Conservation (phyloP, 1,140 invertebrate species). For the Heliconius nattereri region DNA sequence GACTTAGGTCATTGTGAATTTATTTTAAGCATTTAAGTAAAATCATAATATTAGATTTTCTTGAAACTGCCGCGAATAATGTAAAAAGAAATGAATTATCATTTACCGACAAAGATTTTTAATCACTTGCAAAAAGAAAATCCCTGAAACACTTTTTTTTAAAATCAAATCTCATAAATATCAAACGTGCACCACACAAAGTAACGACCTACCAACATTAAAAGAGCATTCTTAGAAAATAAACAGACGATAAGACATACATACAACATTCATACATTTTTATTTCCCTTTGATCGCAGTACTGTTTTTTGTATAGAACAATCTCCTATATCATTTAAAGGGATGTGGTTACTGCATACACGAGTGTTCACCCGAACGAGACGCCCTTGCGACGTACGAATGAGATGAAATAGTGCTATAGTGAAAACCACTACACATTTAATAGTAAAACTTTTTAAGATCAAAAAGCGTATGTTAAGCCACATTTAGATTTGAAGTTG, state of each 20-base stretch:
- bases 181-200: neutral
- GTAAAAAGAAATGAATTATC: too few species aligned
- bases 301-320: neutral
- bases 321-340: constrained; percentile 6
- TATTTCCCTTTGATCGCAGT: neutral
- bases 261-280: neutral
- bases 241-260: neutral
- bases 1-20: too few species aligned
- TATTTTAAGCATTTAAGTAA: too few species aligned
- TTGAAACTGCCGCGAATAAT: too few species aligned
- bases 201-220: neutral
- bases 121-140: too few species aligned
- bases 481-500: neutral
- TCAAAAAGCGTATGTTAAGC: constrained; percentile 9
- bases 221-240: constrained; percentile 11
- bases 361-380: constrained; percentile 5
- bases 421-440: constrained; percentile 4
- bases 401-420: neutral
- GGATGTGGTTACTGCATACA: constrained; percentile 3
- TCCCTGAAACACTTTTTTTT: too few species aligned
- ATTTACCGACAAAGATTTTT: too few species aligned
- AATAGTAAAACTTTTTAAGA: constrained; percentile 6
- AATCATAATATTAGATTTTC: too few species aligned
- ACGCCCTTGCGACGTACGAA: neutral
- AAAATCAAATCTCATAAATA: neutral